A percentile compares a stretch with the other conserved stretches of the same genome.
Evolutionary conservation across 2,113 vertebrate genomes (phyloP).

Genomic region (Sorex araneus): DNA sequence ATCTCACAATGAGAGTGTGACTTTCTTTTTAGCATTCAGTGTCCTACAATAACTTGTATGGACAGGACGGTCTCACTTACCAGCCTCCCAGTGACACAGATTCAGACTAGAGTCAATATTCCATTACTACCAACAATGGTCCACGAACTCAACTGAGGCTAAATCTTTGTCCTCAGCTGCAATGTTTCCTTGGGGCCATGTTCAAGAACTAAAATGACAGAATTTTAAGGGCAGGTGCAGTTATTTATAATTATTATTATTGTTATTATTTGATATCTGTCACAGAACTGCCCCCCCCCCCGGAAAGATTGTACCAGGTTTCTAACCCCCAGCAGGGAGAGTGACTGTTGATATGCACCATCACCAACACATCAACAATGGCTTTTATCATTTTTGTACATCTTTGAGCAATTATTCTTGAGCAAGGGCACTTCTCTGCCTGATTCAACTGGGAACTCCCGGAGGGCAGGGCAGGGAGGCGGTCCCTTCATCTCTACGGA

Average conservation of each 20-base stretch:
- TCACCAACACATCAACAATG: background rate
- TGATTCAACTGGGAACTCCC: constrained; percentile 65
- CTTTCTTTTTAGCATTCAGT: background rate
- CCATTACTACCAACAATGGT: background rate
- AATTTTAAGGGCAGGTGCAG: background rate
- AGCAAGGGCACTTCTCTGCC: constrained; percentile 62
- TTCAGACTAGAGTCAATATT: background rate
- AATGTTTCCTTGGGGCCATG: constrained; percentile 4
- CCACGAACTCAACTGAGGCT: background rate
- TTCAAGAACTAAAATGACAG: constrained; percentile 16
- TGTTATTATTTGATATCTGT: constrained; percentile 3
- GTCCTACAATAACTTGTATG: background rate
- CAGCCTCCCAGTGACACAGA: fast-evolving
- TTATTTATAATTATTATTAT: background rate
- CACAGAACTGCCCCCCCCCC: background rate
- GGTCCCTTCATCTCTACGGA: background rate
- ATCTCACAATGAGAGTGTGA: background rate
- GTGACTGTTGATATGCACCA: background rate
- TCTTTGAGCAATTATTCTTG: constrained; percentile 65
- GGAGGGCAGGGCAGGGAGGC: background rate
- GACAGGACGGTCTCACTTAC: background rate
- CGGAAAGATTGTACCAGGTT: background rate
- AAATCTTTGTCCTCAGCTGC: background rate
- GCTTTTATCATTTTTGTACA: constrained; percentile 56
- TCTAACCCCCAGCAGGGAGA: background rate